Evolutionary conservation across 2,888 invertebrate species (phyloP), one percentile per base, ranked within the genome.

Genomic region (Nomada hirtipes): DNA sequence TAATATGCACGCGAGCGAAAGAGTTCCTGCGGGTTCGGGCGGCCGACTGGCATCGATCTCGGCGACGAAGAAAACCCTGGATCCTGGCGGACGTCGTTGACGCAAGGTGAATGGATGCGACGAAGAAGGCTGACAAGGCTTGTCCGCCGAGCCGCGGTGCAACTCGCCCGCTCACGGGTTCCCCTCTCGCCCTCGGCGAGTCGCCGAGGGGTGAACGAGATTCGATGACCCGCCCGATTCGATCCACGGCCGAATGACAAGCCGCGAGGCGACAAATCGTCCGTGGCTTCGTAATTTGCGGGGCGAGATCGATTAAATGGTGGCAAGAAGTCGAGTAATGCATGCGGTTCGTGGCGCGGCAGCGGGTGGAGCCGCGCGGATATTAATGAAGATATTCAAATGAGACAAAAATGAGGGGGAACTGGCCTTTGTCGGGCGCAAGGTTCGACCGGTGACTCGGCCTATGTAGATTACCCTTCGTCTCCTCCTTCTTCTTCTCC

Each of bases 401-500:
- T 92, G 91, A 92, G 92, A 92, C 85, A 89, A 92, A 93, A 92
- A 91, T 90, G 90, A 92, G 88, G 94, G 91, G 75, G 94, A 93
- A 82, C 67, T 92, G 89, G 72, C 94, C 94, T 85, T 94, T 94
- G 91, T 95, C 95, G 91, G 94, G 91, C 75, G 94, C 94, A 74
- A 92, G 92, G 88, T 88, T 91, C 90, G 88, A 87, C 86, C 90
- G 88, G 90, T 91, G 91, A 91, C 92, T 92, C 90, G 92, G 90
- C 89, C 91, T 92, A 92, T 92, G 91, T 90, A 91, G 91, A 92
- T 91, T 92, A 90, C 89, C 85, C 86, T 86, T 71, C 74, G 79
- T 82, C 74, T 76, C 83, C 77, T 77, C 68, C 74, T 68, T 53
- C 71, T 82, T 23, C 72, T 76, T 36, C 76, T 68, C 65, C 78